Conservation (phyloP, 2,797 vertebrate genomes). For the Sebastes minor region DNA sequence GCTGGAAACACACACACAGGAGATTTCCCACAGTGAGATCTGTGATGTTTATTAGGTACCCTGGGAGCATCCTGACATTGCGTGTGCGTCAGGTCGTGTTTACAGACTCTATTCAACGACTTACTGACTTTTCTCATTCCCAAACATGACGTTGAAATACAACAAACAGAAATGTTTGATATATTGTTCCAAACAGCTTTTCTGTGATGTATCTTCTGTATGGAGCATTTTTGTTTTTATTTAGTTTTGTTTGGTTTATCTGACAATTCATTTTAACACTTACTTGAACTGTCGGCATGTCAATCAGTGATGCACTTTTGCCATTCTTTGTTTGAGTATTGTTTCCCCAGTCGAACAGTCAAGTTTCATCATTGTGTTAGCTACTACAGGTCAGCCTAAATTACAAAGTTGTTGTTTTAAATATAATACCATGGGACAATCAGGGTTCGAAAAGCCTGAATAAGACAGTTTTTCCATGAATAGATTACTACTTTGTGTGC, state of each 20-base stretch:
- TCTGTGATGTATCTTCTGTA: too few relatives aligned
- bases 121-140: background rate
- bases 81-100: background rate
- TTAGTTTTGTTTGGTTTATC: too few relatives aligned
- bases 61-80: conserved; percentile 4
- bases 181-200: too few relatives aligned
- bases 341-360: background rate
- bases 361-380: background rate
- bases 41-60: background rate
- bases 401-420: too few relatives aligned
- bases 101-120: too few relatives aligned
- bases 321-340: background rate
- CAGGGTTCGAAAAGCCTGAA: background rate
- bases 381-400: too few relatives aligned
- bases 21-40: background rate
- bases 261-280: too few relatives aligned
- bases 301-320: background rate
- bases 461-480: background rate
- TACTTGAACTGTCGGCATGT: too few relatives aligned
- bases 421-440: too few relatives aligned
- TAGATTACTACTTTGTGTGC: background rate
- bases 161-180: accelerated
- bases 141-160: too few relatives aligned
- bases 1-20: background rate
- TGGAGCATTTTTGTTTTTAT: too few relatives aligned